Conservation (phyloP, 2,888 invertebrate genomes). For the Drepanosiphum platanoidis region DNA sequence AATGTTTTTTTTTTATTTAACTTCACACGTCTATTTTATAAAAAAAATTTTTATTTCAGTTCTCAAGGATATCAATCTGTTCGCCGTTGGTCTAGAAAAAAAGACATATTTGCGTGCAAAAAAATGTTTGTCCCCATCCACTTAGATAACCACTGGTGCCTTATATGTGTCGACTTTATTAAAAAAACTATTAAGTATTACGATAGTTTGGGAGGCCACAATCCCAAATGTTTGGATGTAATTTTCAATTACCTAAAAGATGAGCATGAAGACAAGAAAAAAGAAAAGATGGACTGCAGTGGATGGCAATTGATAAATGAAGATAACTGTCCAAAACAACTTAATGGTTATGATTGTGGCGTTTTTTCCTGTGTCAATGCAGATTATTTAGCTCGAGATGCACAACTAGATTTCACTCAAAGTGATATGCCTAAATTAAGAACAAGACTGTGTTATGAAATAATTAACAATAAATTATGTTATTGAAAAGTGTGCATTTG, state of each 20-base stretch:
- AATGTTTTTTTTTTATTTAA: neutral
- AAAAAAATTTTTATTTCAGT: conserved; percentile 18
- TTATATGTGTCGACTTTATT: conserved; percentile 86
- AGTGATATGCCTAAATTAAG: conserved; percentile 94
- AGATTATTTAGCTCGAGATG: conserved; percentile 84
- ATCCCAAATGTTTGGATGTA: conserved; percentile 75
- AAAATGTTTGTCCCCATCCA: conserved; percentile 92
- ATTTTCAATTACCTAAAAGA: conserved; percentile 81
- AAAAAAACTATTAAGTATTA: conserved; percentile 81
- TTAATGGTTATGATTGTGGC: conserved; percentile 97
- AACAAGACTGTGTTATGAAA: conserved; percentile 91
- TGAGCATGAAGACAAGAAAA: conserved; percentile 90
- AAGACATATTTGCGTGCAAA: conserved; percentile 87
- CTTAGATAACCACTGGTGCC: conserved; percentile 95
- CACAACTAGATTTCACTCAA: conserved; percentile 84
- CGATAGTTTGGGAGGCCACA: conserved; percentile 91
- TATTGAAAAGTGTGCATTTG: too few relatives aligned
- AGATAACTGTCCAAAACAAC: conserved; percentile 91
- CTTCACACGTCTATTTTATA: neutral
- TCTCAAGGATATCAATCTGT: conserved; percentile 79
- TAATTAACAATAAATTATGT: conserved; percentile 72
- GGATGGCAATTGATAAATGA: conserved; percentile 71
- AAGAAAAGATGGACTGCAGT: conserved; percentile 75
- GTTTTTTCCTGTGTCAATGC: conserved; percentile 98
- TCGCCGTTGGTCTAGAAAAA: conserved; percentile 89